A percentile compares a stretch with the other conserved stretches of the same genome.
These are phyloP conservation scores for Ptilodon capucinus DNA, from an alignment of 2,888 invertebrate species.

Conservation along the genomic window DNA sequence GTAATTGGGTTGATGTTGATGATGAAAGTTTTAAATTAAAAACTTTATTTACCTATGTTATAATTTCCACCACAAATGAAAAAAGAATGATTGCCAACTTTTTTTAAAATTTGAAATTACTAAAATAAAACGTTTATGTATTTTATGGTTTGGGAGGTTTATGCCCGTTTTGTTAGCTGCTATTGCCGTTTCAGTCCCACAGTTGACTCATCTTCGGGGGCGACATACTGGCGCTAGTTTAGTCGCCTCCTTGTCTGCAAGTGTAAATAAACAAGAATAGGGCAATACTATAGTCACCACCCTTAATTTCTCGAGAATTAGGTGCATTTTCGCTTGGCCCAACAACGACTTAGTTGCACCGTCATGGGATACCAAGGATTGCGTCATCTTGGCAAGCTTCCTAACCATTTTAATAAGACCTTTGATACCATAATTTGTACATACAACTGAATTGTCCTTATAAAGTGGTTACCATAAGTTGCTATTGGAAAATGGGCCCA, in stretches of 20 bases:
- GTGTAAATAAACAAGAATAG: slow-evolving; percentile 22
- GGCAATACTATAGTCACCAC: slow-evolving; percentile 8
- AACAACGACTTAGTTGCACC: slow-evolving; percentile 9
- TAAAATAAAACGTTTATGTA: too few species aligned
- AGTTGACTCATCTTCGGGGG: slow-evolving; percentile 18
- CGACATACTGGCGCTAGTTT: slow-evolving; percentile 23
- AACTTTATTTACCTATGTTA: too few species aligned
- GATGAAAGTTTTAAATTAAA: background rate
- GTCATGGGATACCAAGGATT: slow-evolving; percentile 45
- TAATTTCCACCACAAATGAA: too few species aligned
- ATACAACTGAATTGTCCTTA: background rate
- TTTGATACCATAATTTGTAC: slow-evolving; percentile 9
- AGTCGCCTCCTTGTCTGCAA: slow-evolving; percentile 51
- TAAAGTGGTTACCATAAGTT: slow-evolving; percentile 31
- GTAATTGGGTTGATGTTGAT: background rate
- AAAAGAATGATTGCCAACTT: too few species aligned
- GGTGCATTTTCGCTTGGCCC: slow-evolving; percentile 16
- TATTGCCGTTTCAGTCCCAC: slow-evolving; percentile 9
- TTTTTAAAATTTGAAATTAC: too few species aligned
- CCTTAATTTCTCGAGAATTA: slow-evolving; percentile 13
- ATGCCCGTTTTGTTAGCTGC: background rate
- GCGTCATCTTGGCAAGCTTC: slow-evolving; percentile 41
- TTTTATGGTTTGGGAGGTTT: too few species aligned
- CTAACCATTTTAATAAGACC: slow-evolving; percentile 41
- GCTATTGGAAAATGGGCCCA: slow-evolving; percentile 45